Evolutionary conservation across 2,888 invertebrate genomes (phyloP), one percentile per base, ranked within the genome.

Genomic region (Stenurella melanura): DNA sequence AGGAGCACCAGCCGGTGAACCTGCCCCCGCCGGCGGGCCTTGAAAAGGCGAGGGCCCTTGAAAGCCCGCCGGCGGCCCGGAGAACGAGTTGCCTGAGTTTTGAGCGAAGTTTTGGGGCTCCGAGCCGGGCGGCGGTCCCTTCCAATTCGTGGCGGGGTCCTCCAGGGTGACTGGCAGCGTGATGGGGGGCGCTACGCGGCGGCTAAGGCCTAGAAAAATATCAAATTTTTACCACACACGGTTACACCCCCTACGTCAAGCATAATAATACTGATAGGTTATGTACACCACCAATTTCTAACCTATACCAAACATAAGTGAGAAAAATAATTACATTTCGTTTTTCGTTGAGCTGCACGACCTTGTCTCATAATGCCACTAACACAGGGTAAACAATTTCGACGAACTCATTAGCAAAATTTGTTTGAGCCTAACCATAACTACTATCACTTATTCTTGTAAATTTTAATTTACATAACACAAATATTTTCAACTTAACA

Each of bases 141-240:
- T 96, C 96, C 96, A 96, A 90, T 93, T 94, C 87, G 93, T 92
- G 88, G 92, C 91, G 87, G 93, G 93, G 91, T 94, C 94, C 91
- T 94, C 94, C 93, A 94, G 93, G 89, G 93, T 93, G 91, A 93
- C 92, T 89, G 94, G 92, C 90, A 93, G 91, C 90, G 92, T 92
- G 90, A 92, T 91, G 90, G 92, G 91, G 87, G 92, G 92, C 88
- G 90, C 90, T 89, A 91, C 94, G 90, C 95, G 94, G 92, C 96
- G 94, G 93, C 95, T 95, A 93, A 95, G 95, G 92, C 95, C 96
- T 95, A 91, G 63, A 90, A 89, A 79, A 86, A 73, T 66, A 67
- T 58, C 50, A 74, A 1, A 34, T 60, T 21, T 68, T 68, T 63
- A 75, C 71, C 70, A 58, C 66, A 38, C 69, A 42, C 71, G 60